Conservation (phyloP, 1,140 invertebrate genomes). For the Acromyrmex echinatior region DNA sequence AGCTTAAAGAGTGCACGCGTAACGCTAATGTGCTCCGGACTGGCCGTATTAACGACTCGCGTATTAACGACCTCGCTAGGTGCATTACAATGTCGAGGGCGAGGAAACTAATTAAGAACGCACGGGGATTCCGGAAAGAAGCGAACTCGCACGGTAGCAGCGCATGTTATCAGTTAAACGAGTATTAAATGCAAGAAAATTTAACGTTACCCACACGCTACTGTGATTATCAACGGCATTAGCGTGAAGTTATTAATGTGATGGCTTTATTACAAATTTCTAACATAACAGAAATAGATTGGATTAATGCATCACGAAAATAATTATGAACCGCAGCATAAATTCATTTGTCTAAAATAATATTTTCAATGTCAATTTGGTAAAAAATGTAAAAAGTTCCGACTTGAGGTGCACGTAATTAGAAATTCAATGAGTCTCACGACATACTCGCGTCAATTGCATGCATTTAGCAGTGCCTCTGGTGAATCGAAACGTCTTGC, state of each 20-base stretch:
- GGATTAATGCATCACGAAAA: conserved; percentile 27
- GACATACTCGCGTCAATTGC: conserved; percentile 9
- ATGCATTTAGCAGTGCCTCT: background rate
- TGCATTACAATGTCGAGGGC: conserved; percentile 68
- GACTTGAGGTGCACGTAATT: background rate
- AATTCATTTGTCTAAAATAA: background rate
- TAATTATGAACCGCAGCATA: background rate
- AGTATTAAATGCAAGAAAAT: conserved; percentile 38
- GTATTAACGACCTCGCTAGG: conserved; percentile 70
- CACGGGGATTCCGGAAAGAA: conserved; percentile 55
- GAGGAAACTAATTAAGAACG: conserved; percentile 76
- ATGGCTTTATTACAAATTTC: conserved; percentile 45
- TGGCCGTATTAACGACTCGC: conserved; percentile 60
- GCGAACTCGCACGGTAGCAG: conserved; percentile 43
- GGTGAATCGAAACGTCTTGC: conserved; percentile 64
- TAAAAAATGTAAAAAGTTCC: background rate
- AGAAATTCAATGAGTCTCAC: background rate
- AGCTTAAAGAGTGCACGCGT: conserved; percentile 62
- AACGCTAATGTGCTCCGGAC: conserved; percentile 54
- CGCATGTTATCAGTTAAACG: conserved; percentile 48
- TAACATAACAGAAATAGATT: conserved; percentile 3
- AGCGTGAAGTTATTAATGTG: conserved; percentile 66
- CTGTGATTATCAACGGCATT: conserved; percentile 44
- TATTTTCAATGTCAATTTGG: background rate
- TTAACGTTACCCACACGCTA: conserved; percentile 17